A percentile compares a stretch with the other conserved stretches of the same genome.
These are phyloP conservation scores for Alethe castanea DNA, from an alignment of 2,113 vertebrate genomes.

Conservation along the genomic window DNA sequence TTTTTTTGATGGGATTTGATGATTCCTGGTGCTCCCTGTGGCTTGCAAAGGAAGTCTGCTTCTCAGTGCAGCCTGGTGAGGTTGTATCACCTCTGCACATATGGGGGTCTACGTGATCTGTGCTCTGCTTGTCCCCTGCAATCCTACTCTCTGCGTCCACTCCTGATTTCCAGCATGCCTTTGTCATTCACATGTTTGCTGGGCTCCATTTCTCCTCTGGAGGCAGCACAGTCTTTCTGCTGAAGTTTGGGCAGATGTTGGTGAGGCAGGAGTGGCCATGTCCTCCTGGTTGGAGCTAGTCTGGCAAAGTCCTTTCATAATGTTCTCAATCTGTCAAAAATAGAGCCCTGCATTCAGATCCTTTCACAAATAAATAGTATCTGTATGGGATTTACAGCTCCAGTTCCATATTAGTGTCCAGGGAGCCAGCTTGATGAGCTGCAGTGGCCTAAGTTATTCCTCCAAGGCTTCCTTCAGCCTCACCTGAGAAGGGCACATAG, in stretches of 20 bases:
- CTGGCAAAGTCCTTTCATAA: not conserved
- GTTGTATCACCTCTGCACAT: too few species aligned
- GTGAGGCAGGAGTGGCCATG: not conserved
- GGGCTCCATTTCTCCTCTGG: not conserved
- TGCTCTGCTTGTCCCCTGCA: not conserved
- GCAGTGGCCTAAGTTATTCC: fast-evolving
- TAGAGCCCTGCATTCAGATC: not conserved
- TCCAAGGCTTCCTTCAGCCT: not conserved
- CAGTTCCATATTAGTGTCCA: not conserved
- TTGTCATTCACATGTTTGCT: not conserved
- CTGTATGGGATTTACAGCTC: not conserved
- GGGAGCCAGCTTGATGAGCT: not conserved
- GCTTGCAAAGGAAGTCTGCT: not conserved
- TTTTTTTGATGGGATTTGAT: not conserved
- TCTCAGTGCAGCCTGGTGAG: not conserved
- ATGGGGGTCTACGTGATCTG: not conserved
- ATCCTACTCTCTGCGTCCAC: not conserved
- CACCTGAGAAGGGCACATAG: not conserved
- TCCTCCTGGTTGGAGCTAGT: not conserved
- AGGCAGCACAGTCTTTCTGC: not conserved
- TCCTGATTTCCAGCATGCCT: not conserved
- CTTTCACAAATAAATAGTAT: not conserved
- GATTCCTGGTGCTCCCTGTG: not conserved
- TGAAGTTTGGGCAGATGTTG: not conserved
- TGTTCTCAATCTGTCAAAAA: not conserved